phyloP scores from a whole-genome alignment of 2,113 vertebrate species.

The Lutjanus erythropterus region DNA sequence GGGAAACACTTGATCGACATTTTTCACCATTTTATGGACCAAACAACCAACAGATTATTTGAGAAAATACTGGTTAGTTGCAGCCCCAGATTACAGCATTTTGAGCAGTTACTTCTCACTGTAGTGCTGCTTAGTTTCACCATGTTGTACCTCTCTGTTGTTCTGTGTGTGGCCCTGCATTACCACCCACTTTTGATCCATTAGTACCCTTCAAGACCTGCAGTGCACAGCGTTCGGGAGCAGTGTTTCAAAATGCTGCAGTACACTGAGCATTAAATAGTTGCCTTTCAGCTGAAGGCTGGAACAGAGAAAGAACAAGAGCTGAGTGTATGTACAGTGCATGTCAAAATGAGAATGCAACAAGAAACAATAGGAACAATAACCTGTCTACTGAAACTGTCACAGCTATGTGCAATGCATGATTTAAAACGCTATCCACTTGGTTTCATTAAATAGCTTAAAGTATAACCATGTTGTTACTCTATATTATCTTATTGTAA shows the following conservation, averaged over 20 bases:
- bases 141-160: constrained; percentile 82
- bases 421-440: neutral
- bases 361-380: neutral
- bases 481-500: too few relatives aligned
- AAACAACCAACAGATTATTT: too few relatives aligned
- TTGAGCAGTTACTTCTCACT: constrained; percentile 18
- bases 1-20: too few relatives aligned
- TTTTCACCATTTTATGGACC: too few relatives aligned
- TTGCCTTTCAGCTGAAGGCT: constrained; percentile 2
- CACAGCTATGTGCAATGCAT: neutral
- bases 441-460: neutral
- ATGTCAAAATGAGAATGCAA: neutral
- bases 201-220: constrained; percentile 86
- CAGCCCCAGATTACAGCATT: neutral
- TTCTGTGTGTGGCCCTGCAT: constrained; percentile 84
- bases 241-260: constrained; percentile 35
- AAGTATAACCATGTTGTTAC: too few relatives aligned
- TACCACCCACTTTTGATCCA: constrained; percentile 89
- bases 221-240: constrained; percentile 66
- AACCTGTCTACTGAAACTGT: neutral
- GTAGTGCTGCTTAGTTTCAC: constrained; percentile 78
- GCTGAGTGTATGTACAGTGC: neutral
- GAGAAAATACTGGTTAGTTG: too few relatives aligned
- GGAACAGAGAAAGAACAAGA: neutral
- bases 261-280: neutral